Base-by-base conservation (phyloP, 2,888 invertebrate genomes). In the Chloromyia formosa region DNA sequence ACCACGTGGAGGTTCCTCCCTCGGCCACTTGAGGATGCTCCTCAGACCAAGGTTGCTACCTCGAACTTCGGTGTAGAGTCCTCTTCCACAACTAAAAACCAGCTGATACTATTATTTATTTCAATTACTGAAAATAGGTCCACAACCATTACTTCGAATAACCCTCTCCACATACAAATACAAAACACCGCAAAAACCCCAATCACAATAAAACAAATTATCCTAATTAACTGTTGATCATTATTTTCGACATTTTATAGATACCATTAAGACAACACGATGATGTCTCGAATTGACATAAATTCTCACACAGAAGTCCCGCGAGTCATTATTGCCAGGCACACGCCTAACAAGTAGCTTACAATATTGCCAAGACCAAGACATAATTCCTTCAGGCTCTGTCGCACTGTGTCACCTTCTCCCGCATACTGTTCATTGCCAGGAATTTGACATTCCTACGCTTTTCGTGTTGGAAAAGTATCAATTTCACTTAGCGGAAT, bases 171-270 rank as follows among this genome's bases (percentile, higher is more conserved):
- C n/a, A n/a, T n/a, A n/a, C n/a, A n/a, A n/a, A n/a, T n/a, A n/a
- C n/a, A n/a, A n/a, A n/a, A n/a, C n/a, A 35, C 27, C 27, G 27
- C 27, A 35, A 49, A 18, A 64, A 72, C 12, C 14, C 60, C 45
- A 61, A 74, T 64, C 35, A 64, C 58, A 56, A 64, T 64, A 74
- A 74, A 74, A 49, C 64, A 56, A 74, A 74, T 74, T 64, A 74
- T 74, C 64, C 64, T 74, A 74, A 64, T 74, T 74, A 74, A 74
- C 64, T 56, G 74, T 64, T 74, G 64, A 61, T 74, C 64, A 68
- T 68, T 68, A 68, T 68, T 68, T 68, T 49, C 49, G n/a, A 12
- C 49, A 68, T 68, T 68, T 45, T 68, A 53, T 53, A 68, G 66
- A 68, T 68, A 45, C 53, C 53, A 68, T 64, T 49, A 45, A 53